Evolutionary conservation across 2,113 vertebrate genomes (phyloP), one percentile per base, ranked within the genome.

Genomic region (Nansenia antarctica): DNA sequence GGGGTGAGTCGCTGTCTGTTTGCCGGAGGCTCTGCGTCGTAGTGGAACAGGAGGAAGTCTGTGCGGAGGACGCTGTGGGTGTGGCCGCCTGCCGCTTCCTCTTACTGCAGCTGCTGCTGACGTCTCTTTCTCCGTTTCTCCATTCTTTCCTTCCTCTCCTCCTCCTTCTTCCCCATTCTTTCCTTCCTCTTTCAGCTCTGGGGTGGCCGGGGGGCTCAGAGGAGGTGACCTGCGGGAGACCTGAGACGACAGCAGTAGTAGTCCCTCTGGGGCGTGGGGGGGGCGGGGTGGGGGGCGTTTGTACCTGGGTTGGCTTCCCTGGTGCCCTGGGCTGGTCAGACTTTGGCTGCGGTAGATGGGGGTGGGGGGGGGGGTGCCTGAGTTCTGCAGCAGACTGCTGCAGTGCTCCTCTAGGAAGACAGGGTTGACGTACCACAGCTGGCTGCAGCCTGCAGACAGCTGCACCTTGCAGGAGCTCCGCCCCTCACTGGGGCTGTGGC

Each of bases 371-470:
- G 69, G 67, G 65, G 68, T 47, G 34, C n/a, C n/a, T n/a, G 75
- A 6, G 20, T 79, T 77, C 58, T 67, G 58, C 69, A 82, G 58
- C 69, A 82, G 69, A 67, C 72, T 78, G 76, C 85, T 78, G 76
- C 84, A 78, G 39, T 73, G 92, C 83, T 95, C 94, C 82, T 95
- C 94, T 67, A 96, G 91, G 86, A 93, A 90, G 67, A 96, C 90
- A 12, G 96, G 94, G 79, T 95, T 96, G 70, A 99, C 90, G 8
- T 97, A 95, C 93, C 96, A 92, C 87, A 94, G 87, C 59, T 78
- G 85, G 78, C 91, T 90, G 75, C 79, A 90, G 85, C 92, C 93
- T 54, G 82, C 34, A 22, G 92, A 89, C 78, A 93, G 82, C 84
- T 94, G 90, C 49, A 93, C 91, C 86, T 95, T 93, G 76, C 92